phyloP scores from a whole-genome alignment of 2,888 invertebrate species.

The Heliothis peltigera region DNA sequence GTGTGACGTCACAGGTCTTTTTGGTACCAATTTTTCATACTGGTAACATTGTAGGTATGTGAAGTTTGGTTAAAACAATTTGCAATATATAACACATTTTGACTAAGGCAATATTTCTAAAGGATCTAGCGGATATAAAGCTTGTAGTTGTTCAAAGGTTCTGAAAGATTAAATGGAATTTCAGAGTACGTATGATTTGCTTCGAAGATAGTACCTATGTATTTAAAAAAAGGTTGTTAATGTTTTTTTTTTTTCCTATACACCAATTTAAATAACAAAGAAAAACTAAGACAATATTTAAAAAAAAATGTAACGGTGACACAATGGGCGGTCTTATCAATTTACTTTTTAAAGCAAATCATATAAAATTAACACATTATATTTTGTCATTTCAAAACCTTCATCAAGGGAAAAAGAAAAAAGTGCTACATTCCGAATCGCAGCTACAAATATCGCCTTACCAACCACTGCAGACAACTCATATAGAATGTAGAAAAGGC shows the following conservation, averaged over 20 bases:
- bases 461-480: not conserved
- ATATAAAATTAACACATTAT: too few species aligned
- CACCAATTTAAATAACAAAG: too few species aligned
- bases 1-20: slow-evolving; percentile 7
- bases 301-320: too few species aligned
- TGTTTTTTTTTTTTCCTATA: too few species aligned
- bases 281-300: too few species aligned
- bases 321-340: too few species aligned
- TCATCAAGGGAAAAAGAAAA: not conserved
- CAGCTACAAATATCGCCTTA: not conserved
- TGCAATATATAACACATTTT: not conserved
- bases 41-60: not conserved
- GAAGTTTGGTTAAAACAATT: not conserved
- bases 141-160: not conserved
- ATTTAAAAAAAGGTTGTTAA: too few species aligned
- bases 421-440: not conserved
- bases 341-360: too few species aligned
- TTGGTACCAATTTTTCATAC: not conserved
- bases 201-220: too few species aligned
- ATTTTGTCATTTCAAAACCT: not conserved
- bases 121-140: not conserved
- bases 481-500: not conserved
- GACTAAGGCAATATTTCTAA: not conserved
- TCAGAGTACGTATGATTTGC: not conserved
- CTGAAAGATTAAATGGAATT: not conserved